Conservation (phyloP, 2,888 invertebrate genomes). For the Leistus spinibarbis region DNA sequence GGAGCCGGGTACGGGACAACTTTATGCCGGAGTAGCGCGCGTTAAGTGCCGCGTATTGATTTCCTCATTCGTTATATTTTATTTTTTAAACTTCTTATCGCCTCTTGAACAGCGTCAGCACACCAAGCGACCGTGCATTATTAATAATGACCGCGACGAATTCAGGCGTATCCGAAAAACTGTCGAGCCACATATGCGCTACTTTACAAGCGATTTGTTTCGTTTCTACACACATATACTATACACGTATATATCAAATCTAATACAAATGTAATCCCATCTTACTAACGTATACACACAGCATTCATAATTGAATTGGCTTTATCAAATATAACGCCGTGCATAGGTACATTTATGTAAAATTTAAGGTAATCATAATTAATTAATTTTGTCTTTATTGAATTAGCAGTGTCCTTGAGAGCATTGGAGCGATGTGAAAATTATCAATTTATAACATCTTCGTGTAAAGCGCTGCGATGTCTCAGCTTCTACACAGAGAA, state of each 20-base stretch:
- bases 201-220: neutral
- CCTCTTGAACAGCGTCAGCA: conserved; percentile 35
- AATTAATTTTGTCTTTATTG: too few relatives aligned
- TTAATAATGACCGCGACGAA: conserved; percentile 30
- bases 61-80: conserved; percentile 37
- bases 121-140: conserved; percentile 24
- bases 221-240: too few relatives aligned
- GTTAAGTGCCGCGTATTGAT: conserved; percentile 36
- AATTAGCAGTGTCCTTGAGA: too few relatives aligned
- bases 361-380: too few relatives aligned
- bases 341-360: too few relatives aligned
- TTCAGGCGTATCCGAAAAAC: conserved; percentile 7
- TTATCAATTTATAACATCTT: too few relatives aligned
- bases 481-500: too few relatives aligned
- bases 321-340: too few relatives aligned
- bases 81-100: conserved; percentile 39
- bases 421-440: too few relatives aligned
- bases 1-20: neutral
- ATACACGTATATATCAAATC: neutral
- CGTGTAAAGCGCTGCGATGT: too few relatives aligned
- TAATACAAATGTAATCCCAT: neutral
- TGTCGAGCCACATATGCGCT: neutral
- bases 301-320: too few relatives aligned
- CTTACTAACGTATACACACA: neutral
- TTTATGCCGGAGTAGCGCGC: conserved; percentile 5